phyloP scores from a whole-genome alignment of 2,797 vertebrate genomes.

The Rachycentron canadum region DNA sequence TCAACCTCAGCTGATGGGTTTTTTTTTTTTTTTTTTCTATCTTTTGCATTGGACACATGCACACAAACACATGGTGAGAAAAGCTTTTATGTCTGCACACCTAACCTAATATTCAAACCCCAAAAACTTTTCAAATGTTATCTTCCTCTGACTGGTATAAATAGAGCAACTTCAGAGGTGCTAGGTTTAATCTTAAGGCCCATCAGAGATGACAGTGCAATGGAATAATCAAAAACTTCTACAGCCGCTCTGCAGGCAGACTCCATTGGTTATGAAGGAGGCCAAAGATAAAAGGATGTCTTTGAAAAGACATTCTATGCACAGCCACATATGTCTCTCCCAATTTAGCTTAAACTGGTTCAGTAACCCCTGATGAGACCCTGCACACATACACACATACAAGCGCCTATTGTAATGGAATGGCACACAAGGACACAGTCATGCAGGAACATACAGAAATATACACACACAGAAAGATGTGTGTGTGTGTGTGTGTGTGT shows the following conservation, averaged over 20 bases:
- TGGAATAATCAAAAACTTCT: slow-evolving; percentile 69
- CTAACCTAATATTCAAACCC: slow-evolving; percentile 46
- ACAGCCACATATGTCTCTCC: slow-evolving; percentile 64
- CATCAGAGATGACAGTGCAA: slow-evolving; percentile 58
- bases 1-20: slow-evolving; percentile 51
- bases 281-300: slow-evolving; percentile 69
- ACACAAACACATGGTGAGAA: slow-evolving; percentile 25
- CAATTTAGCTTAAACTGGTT: slow-evolving; percentile 67
- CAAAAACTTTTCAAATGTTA: slow-evolving; percentile 54
- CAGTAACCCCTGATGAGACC: slow-evolving; percentile 46
- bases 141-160: slow-evolving; percentile 42
- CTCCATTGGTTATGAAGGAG: slow-evolving; percentile 58
- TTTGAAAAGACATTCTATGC: slow-evolving; percentile 72
- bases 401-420: slow-evolving; percentile 12
- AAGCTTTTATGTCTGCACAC: slow-evolving; percentile 59
- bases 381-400: slow-evolving; percentile 12
- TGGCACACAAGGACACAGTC: slow-evolving; percentile 28
- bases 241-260: slow-evolving; percentile 53
- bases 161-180: slow-evolving; percentile 56
- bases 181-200: slow-evolving; percentile 62
- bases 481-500: too few relatives aligned
- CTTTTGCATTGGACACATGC: slow-evolving; percentile 46
- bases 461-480: neutral
- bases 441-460: slow-evolving; percentile 11
- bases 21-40: slow-evolving; percentile 22